Conservation (phyloP, 1,140 invertebrate species). For the Vanessa tameamea region DNA sequence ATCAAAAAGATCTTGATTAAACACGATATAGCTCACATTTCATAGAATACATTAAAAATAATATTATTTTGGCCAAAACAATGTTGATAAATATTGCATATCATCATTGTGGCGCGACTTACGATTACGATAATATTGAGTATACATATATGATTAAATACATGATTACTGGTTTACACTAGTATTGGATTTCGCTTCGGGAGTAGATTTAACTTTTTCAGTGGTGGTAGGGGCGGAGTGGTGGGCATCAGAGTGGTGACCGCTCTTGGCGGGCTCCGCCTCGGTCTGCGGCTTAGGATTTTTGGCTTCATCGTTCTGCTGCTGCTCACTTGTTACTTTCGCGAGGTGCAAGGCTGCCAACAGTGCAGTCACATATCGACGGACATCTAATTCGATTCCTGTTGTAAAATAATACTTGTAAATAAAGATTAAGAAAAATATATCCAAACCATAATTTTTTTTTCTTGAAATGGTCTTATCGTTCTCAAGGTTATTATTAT, state of each 20-base stretch:
- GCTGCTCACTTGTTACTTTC: conserved; percentile 84
- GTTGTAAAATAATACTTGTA: neutral
- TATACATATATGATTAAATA: conserved; percentile 16
- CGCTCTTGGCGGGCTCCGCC: conserved; percentile 35
- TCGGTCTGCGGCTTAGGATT: conserved; percentile 52
- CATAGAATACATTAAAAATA: conserved; percentile 29
- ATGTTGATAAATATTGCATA: conserved; percentile 39
- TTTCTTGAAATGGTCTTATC: too few species aligned
- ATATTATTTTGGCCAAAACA: conserved; percentile 35
- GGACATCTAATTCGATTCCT: conserved; percentile 81
- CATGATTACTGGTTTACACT: conserved; percentile 35
- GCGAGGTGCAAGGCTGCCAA: conserved; percentile 84
- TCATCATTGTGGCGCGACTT: conserved; percentile 37
- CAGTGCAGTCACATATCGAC: conserved; percentile 82
- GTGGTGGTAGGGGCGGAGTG: conserved; percentile 83
- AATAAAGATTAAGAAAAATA: neutral
- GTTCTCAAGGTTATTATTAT: too few species aligned
- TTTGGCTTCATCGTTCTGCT: conserved; percentile 60
- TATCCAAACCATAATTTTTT: neutral
- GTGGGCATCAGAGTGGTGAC: conserved; percentile 40
- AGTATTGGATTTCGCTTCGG: conserved; percentile 63
- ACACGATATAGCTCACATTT: conserved; percentile 4
- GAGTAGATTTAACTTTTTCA: conserved; percentile 64
- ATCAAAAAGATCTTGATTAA: conserved; percentile 36
- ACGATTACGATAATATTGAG: conserved; percentile 26